Conservation (phyloP, 2,888 invertebrate species). For the Sarcophaga caerulescens region DNA sequence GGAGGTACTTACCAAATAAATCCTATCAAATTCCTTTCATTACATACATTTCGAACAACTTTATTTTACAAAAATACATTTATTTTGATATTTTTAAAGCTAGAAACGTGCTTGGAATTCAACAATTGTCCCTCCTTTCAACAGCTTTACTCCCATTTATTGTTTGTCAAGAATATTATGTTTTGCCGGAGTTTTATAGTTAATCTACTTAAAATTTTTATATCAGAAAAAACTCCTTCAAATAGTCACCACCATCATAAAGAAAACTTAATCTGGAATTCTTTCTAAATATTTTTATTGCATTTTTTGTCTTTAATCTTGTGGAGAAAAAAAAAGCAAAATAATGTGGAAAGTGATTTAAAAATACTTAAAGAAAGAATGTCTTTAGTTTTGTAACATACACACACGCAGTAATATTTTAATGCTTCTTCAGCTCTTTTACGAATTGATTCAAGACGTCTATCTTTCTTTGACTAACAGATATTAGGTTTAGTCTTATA, state of each 20-base stretch:
- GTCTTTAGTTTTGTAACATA: too few species aligned
- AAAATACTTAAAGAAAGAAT: constrained; percentile 17
- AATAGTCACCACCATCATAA: neutral
- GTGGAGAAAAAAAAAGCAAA: constrained; percentile 13
- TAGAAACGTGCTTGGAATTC: constrained; percentile 43
- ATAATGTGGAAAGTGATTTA: constrained; percentile 33
- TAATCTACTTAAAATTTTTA: constrained; percentile 39
- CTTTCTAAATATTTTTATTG: constrained; percentile 21
- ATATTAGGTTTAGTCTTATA: too few species aligned
- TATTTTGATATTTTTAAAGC: constrained; percentile 8
- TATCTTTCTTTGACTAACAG: too few species aligned
- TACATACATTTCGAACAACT: neutral
- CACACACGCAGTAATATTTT: too few species aligned
- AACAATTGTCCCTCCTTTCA: neutral
- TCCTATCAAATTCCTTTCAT: neutral
- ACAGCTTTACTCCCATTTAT: neutral
- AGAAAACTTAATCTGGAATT: neutral
- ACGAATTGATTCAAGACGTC: neutral
- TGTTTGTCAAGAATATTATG: neutral
- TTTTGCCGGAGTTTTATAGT: constrained; percentile 6
- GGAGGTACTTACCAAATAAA: neutral
- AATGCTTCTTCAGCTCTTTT: neutral
- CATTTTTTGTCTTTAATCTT: constrained; percentile 37
- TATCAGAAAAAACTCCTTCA: neutral
- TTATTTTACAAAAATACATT: neutral